Conservation (phyloP, 1,140 invertebrate genomes). For the Odontomachus brunneus region DNA sequence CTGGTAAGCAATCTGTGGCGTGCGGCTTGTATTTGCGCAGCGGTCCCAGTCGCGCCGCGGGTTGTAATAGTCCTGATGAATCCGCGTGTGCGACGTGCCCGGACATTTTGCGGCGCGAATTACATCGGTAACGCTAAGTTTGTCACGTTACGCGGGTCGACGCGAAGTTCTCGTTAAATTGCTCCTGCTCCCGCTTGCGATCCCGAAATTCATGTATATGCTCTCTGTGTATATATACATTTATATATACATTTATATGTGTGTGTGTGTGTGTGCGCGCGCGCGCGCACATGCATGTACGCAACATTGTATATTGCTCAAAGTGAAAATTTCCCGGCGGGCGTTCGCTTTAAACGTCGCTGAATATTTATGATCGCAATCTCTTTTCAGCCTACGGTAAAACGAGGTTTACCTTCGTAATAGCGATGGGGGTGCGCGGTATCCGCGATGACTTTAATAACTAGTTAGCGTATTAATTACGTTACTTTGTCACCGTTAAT, state of each 20-base stretch:
- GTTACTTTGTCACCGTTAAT: slow-evolving; percentile 59
- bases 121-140: slow-evolving; percentile 43
- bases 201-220: not conserved
- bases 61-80: slow-evolving; percentile 18
- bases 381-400: slow-evolving; percentile 55
- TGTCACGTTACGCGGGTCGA: slow-evolving; percentile 27
- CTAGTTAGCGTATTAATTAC: slow-evolving; percentile 58
- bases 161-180: slow-evolving; percentile 52
- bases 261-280: too few species aligned
- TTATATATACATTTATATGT: too few species aligned
- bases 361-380: slow-evolving; percentile 61
- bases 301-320: slow-evolving; percentile 28
- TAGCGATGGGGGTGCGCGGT: slow-evolving; percentile 19
- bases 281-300: not conserved
- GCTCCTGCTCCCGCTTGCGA: not conserved
- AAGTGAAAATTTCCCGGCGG: slow-evolving; percentile 51
- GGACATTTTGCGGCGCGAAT: slow-evolving; percentile 28
- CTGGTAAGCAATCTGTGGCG: slow-evolving; percentile 42
- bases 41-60: slow-evolving; percentile 11
- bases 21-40: slow-evolving; percentile 13
- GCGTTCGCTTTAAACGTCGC: slow-evolving; percentile 49
- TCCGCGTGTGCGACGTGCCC: slow-evolving; percentile 7
- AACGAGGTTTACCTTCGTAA: slow-evolving; percentile 56
- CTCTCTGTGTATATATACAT: too few species aligned
- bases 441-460: slow-evolving; percentile 56